Evolutionary conservation across 2,113 vertebrate genomes (phyloP), one percentile per base, ranked within the genome.

Genomic region (Mus pahari): DNA sequence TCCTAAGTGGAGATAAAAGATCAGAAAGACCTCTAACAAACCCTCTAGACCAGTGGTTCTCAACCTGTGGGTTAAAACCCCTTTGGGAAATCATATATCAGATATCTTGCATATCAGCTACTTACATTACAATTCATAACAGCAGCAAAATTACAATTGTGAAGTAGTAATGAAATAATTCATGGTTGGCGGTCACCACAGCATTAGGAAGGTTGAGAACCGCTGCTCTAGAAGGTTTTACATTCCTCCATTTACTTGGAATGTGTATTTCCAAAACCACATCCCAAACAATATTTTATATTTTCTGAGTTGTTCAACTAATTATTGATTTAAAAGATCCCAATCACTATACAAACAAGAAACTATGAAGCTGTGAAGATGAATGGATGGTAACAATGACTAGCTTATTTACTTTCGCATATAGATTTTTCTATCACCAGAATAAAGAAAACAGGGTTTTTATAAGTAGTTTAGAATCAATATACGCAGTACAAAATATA

Each of bases 271-370:
- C 79, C 33, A 75, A 26, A 90, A 74, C 22, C 42, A 83, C 14
- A 88, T 84, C 86, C 70, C 82, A 92, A 89, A 71, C 48, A 90
- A 48, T 26, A 91, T 74, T 87, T 50, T 31, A 70, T 70, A 50
- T n/a, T 87, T 87, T 50, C 64, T 70, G 42, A 94, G 79, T 20
- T 20, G 28, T 31, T 89, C 50, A 81, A 86, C 55, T 91, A 89
- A 50, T 90, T 87, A 78, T 45, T 90, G 70, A 92, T 62, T 92
- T 81, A 58, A 48, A 70, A 92, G 73, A 48, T 68, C 84, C 4
- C 70, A 66, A 45, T 83, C 58, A 62, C 28, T 84, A 88, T 36
- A 58, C 17, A 42, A 89, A 87, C 28, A 39, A 92, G 26, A 83
- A 81, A 12, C n/a, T 86, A 22, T 6, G 84, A n/a, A 20, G 8